Conservation (phyloP, 2,113 vertebrate species). For the Sigmodon hispidus region DNA sequence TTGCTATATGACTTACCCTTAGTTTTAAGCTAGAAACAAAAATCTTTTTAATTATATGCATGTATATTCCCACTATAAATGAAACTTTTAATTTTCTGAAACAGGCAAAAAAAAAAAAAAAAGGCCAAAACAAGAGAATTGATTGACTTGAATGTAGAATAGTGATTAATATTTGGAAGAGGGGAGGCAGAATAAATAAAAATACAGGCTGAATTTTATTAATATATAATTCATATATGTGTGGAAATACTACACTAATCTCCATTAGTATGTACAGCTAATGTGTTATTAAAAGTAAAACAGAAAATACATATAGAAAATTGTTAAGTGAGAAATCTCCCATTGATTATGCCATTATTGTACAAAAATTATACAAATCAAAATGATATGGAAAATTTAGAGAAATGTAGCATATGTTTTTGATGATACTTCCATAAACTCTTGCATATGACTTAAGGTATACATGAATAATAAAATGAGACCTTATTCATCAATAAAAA, state of each 20-base stretch:
- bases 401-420: neutral
- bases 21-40: neutral
- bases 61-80: neutral
- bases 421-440: no score
- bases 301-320: neutral
- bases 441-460: neutral
- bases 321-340: neutral
- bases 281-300: neutral
- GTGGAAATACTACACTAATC: neutral
- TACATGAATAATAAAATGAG: no score
- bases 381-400: neutral
- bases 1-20: neutral
- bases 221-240: neutral
- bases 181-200: neutral
- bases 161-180: neutral
- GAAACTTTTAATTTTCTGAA: neutral
- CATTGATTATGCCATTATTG: neutral
- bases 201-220: neutral
- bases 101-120: no score
- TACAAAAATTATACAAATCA: neutral
- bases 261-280: neutral
- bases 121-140: neutral
- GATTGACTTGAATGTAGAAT: neutral
- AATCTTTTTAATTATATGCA: neutral
- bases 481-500: no score